These are phyloP conservation scores for Lypha dubia DNA, from an alignment of 2,888 invertebrate genomes.

Conservation along the genomic window DNA sequence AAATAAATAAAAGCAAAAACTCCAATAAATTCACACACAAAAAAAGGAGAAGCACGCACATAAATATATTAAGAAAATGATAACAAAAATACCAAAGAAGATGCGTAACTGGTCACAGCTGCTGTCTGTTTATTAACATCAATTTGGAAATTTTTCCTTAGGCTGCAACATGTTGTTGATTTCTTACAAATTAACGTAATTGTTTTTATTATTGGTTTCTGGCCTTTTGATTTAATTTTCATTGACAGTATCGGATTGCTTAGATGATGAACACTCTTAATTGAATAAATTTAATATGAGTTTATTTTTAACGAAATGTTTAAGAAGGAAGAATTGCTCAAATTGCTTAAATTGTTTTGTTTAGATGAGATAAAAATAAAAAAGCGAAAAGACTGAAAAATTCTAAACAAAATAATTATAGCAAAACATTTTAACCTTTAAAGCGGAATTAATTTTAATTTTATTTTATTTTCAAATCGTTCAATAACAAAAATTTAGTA, in stretches of 20 bases:
- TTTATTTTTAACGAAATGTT: not conserved
- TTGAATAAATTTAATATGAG: not conserved
- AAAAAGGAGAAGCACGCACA: constrained; percentile 1
- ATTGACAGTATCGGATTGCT: too few relatives aligned
- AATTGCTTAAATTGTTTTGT: not conserved
- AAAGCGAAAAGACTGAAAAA: not conserved
- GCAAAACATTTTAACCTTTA: too few relatives aligned
- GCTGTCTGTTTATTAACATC: constrained; percentile 65
- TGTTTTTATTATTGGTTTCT: not conserved
- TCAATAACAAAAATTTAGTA: too few relatives aligned
- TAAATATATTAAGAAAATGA: not conserved
- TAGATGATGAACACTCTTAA: not conserved
- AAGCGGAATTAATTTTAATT: too few relatives aligned
- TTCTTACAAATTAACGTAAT: constrained; percentile 19
- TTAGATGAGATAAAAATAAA: not conserved
- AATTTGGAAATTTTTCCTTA: constrained; percentile 42
- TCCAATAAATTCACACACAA: not conserved
- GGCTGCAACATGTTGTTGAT: constrained; percentile 61
- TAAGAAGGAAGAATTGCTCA: not conserved
- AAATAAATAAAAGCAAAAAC: not conserved
- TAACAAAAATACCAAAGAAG: not conserved
- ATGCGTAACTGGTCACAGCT: constrained; percentile 54
- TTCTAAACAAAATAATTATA: too few relatives aligned
- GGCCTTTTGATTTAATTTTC: constrained; percentile 3
- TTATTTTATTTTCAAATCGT: too few relatives aligned